phyloP scores from a whole-genome alignment of 2,797 vertebrate species.

The Brachyrhaphis roseni region DNA sequence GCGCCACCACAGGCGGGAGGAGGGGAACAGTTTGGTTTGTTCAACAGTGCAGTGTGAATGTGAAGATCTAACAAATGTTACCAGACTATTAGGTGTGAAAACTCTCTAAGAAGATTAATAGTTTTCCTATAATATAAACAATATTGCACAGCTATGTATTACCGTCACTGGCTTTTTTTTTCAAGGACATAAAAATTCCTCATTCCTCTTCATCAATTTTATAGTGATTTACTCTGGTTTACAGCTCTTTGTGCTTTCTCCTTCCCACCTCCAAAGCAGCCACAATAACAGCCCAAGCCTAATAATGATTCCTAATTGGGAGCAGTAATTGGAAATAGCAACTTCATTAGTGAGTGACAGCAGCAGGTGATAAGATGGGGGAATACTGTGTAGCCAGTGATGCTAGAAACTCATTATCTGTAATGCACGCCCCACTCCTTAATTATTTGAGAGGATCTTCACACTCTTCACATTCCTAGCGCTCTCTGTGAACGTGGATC shows the following conservation, averaged over 20 bases:
- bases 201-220: not conserved
- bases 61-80: not conserved
- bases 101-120: too few relatives aligned
- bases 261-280: slow-evolving; percentile 39
- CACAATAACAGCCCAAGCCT: slow-evolving; percentile 60
- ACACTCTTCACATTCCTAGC: slow-evolving; percentile 37
- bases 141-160: not conserved
- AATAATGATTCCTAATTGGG: slow-evolving; percentile 79
- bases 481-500: slow-evolving; percentile 43
- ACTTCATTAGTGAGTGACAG: slow-evolving; percentile 82
- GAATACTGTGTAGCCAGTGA: slow-evolving; percentile 74
- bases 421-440: slow-evolving; percentile 63
- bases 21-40: not conserved
- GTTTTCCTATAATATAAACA: not conserved
- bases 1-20: too few relatives aligned
- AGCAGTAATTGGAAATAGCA: slow-evolving; percentile 80
- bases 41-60: not conserved
- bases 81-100: too few relatives aligned
- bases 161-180: not conserved
- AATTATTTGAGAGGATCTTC: slow-evolving; percentile 75
- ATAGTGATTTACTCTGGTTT: slow-evolving; percentile 6
- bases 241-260: slow-evolving; percentile 18
- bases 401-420: slow-evolving; percentile 80
- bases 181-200: not conserved
- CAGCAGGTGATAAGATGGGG: slow-evolving; percentile 80